These are phyloP conservation scores for Monodelphis domestica DNA, from an alignment of 2,797 vertebrate species.

Conservation along the genomic window DNA sequence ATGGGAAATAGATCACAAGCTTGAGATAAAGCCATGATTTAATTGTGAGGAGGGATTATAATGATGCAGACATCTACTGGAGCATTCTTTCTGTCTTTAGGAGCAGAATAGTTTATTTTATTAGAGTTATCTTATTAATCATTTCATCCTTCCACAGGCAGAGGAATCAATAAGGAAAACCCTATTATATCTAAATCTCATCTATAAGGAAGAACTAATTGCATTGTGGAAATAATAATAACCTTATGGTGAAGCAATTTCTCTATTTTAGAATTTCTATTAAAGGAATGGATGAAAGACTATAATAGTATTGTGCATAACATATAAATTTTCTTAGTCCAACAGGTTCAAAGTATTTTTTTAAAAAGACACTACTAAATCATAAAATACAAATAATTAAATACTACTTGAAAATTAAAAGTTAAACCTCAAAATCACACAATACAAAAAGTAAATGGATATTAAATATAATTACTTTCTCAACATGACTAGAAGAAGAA, in stretches of 20 bases:
- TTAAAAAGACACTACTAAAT: neutral
- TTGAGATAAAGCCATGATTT: neutral
- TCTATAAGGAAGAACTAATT: neutral
- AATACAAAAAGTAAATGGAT: neutral
- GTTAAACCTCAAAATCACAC: neutral
- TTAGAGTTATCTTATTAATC: neutral
- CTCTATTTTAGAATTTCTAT: neutral
- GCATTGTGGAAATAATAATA: neutral
- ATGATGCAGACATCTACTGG: neutral
- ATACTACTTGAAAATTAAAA: neutral
- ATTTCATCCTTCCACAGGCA: neutral
- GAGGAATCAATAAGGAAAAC: neutral
- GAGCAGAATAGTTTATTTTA: neutral
- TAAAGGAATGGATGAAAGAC: neutral
- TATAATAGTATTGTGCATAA: neutral
- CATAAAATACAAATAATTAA: neutral
- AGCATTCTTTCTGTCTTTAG: too few species aligned
- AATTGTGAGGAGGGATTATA: neutral
- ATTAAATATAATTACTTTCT: neutral
- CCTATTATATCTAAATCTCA: neutral
- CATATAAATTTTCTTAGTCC: neutral
- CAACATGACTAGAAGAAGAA: neutral
- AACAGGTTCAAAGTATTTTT: neutral
- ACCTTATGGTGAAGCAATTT: neutral
- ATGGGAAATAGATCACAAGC: neutral